Conservation (phyloP, 2,113 vertebrate species). For the Myodes glareolus region DNA sequence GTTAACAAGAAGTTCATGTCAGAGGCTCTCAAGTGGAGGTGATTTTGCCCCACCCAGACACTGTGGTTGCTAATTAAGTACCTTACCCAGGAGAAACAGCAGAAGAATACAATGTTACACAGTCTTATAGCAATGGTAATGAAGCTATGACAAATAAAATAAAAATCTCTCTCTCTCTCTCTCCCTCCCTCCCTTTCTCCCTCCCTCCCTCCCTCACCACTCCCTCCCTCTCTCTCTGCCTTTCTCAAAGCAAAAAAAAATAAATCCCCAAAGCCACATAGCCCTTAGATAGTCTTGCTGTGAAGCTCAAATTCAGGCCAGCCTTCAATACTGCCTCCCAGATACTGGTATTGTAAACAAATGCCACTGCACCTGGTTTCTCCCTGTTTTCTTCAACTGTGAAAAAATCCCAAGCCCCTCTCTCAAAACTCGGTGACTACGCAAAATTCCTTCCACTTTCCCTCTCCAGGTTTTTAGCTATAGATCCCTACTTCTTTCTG, state of each 20-base stretch:
- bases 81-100: not conserved
- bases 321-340: not conserved
- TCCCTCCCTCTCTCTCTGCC: too few species aligned
- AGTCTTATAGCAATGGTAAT: not conserved
- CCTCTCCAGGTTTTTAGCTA: not conserved
- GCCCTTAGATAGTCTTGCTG: not conserved
- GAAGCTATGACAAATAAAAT: not conserved
- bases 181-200: not conserved
- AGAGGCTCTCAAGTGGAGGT: not conserved
- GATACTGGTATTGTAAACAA: not conserved
- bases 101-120: not conserved
- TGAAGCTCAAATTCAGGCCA: not conserved
- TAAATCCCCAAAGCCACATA: not conserved
- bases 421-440: not conserved
- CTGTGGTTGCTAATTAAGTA: not conserved
- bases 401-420: not conserved
- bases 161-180: not conserved
- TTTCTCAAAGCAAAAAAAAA: not conserved
- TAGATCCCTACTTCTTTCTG: not conserved
- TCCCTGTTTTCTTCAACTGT: not conserved
- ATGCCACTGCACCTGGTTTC: not conserved
- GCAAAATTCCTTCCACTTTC: not conserved
- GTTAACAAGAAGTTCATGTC: not conserved
- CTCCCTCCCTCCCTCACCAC: too few species aligned
- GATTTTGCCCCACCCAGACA: not conserved